Percentiles rank a stretch among this genome's conserved stretches.
These are phyloP conservation scores for Harpagifer antarcticus DNA, from an alignment of 2,797 vertebrate genomes.

Conservation along the genomic window DNA sequence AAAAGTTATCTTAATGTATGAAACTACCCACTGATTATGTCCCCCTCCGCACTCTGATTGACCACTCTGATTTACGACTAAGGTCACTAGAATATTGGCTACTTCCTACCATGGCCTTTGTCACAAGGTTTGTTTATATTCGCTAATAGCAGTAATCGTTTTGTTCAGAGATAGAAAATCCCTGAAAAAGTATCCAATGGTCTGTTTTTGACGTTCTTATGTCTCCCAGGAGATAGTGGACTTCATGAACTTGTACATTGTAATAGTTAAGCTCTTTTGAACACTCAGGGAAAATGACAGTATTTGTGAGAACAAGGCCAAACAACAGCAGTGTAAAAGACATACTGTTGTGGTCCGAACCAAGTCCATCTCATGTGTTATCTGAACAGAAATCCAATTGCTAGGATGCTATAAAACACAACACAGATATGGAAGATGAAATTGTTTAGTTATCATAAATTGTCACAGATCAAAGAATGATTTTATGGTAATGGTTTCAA, in stretches of 20 bases:
- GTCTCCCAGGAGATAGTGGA: too few species aligned
- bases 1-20: neutral
- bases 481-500: neutral
- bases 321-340: constrained; percentile 4
- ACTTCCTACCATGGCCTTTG: too few species aligned
- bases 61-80: too few species aligned
- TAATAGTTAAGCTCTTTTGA: too few species aligned
- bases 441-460: constrained; percentile 19
- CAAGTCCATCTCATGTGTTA: neutral
- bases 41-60: neutral
- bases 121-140: too few species aligned
- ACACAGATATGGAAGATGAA: neutral
- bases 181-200: too few species aligned
- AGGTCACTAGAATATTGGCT: neutral
- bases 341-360: neutral
- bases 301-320: neutral
- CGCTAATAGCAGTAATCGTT: too few species aligned
- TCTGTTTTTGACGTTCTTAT: too few species aligned
- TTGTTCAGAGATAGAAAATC: too few species aligned
- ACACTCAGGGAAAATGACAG: neutral
- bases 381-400: constrained; percentile 16
- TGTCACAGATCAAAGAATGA: constrained; percentile 39
- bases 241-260: too few species aligned
- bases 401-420: constrained; percentile 11
- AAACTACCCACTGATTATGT: neutral